Conservation (phyloP, 2,113 vertebrate genomes). For the Rostratula benghalensis region DNA sequence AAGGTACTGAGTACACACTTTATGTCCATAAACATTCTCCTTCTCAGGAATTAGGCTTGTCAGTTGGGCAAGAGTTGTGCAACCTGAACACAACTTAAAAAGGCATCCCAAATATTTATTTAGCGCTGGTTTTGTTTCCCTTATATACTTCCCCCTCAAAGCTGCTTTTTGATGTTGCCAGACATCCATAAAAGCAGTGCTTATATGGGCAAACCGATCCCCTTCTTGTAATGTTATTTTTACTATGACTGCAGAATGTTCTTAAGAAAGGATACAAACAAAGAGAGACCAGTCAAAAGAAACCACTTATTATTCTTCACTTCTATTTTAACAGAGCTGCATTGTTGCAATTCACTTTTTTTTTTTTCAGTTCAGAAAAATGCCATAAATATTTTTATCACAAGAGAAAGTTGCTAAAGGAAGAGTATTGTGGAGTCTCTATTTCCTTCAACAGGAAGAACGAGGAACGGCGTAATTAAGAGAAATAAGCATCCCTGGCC, state of each 20-base stretch:
- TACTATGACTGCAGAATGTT: background rate
- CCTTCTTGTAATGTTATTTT: background rate
- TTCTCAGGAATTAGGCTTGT: background rate
- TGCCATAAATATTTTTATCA: background rate
- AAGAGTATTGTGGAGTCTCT: background rate
- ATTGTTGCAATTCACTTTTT: background rate
- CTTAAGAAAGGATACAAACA: background rate
- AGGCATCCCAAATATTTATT: conserved; percentile 37
- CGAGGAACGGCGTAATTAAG: background rate
- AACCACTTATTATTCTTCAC: background rate
- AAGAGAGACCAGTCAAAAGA: background rate
- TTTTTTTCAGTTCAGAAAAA: background rate
- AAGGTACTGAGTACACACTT: background rate
- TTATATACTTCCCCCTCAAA: background rate
- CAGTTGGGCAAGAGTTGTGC: background rate
- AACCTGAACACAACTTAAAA: background rate
- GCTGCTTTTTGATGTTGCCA: conserved; percentile 27
- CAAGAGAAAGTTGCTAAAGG: background rate
- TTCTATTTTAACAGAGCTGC: background rate
- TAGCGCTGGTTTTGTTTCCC: background rate
- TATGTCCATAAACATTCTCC: background rate
- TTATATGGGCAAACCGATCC: background rate
- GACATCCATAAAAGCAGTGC: background rate
- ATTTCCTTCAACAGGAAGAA: background rate
- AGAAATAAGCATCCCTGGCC: background rate